phyloP scores from a whole-genome alignment of 1,140 invertebrate genomes.

The Sinella curviseta region DNA sequence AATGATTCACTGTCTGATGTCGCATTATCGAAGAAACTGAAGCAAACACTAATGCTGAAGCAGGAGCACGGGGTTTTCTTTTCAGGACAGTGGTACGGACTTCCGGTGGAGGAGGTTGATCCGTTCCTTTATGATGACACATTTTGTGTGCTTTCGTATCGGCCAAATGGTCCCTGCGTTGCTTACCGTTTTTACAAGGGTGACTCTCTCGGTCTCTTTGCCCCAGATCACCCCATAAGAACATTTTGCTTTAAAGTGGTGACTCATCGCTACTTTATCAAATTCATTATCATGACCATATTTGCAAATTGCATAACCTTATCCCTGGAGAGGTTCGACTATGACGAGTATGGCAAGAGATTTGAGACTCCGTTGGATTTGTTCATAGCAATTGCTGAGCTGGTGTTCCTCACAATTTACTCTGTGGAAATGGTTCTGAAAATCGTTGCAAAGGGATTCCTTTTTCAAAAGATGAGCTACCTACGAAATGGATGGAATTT shows the following conservation, averaged over 20 bases:
- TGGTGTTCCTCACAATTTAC: constrained; percentile 91
- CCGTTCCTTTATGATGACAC: constrained; percentile 91
- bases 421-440: constrained; percentile 93
- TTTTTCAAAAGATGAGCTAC: constrained; percentile 92
- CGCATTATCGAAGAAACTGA: background rate
- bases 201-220: constrained; percentile 85
- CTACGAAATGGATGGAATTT: constrained; percentile 94
- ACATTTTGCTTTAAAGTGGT: constrained; percentile 82
- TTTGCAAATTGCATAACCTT: constrained; percentile 94
- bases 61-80: background rate
- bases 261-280: constrained; percentile 92
- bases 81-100: constrained; percentile 63
- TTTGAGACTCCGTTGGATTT: background rate
- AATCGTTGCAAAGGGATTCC: constrained; percentile 89
- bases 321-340: constrained; percentile 66
- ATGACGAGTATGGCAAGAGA: background rate
- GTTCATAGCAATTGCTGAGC: background rate
- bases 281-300: constrained; percentile 91
- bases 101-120: constrained; percentile 91
- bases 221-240: constrained; percentile 83
- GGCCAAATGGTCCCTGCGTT: constrained; percentile 77
- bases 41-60: background rate
- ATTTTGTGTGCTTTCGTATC: constrained; percentile 83
- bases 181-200: constrained; percentile 92
- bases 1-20: no score